Base-by-base conservation (phyloP, 2,797 vertebrate genomes). In the Parauchenoglanis ngamensis region DNA sequence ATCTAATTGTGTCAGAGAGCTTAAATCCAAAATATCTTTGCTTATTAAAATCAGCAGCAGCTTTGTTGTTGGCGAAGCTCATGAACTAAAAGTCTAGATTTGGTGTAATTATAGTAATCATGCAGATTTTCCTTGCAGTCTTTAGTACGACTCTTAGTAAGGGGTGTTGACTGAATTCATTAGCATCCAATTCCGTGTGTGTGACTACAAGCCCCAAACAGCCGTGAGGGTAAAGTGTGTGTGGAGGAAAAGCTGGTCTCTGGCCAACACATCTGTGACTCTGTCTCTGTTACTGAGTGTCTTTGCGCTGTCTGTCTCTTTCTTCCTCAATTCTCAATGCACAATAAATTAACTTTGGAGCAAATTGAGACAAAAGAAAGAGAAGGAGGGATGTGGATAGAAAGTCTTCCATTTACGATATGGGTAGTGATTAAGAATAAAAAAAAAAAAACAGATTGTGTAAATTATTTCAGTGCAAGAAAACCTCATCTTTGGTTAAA, bases 51-150 rank as follows among this genome's bases (percentile, higher is more conserved):
- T 35, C 54, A 17, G 4, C 40, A n/a, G 28, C 81, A 68, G 7
- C 59, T 67, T 85, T 67, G 76, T 72, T 72, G 67, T 49, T 85
- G 44, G 31, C 46, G 11, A 68, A 59, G 54, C 44, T 81, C 13
- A 54, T 35, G 21, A 44, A 52, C 15, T 54, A 65, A 49, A 46
- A 65, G 80, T 86, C 89, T 82, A 89, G 84, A 89, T 84, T 59
- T 44, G 79, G 84, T 54, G 49, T 88, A 87, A 86, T 89, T 87
- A 88, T 49, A 61, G 73, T 90, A 85, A 90, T 90, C 87, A 72
- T 79, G 72, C 70, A 73, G 83, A 84, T 79, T 86, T 87, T 84
- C 63, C 13, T 86, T 65, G 7, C 8, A 28, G 65, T 49, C 86
- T 70, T 87, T 86, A 88, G 86, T 85, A n/a, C 8, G 25, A 61